Evolutionary conservation across 1,140 invertebrate species (phyloP).

Genomic region (Panagrolaimus sp.): DNA sequence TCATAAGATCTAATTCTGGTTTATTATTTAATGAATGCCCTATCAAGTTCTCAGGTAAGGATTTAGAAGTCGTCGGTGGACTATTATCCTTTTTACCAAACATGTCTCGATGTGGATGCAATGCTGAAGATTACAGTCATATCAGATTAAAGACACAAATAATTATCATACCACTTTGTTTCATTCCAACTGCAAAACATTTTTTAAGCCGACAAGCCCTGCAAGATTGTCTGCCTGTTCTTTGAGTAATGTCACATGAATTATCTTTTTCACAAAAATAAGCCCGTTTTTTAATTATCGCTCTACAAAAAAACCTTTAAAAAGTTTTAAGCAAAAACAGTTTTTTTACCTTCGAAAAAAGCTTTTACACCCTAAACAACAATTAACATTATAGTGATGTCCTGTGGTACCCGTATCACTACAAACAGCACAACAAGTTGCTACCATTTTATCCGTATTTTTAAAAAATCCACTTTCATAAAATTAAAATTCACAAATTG

Average conservation of each 20-base stretch:
- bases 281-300: slow-evolving; percentile 20
- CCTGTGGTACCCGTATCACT: background rate
- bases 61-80: background rate
- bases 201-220: slow-evolving; percentile 64
- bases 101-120: slow-evolving; percentile 65
- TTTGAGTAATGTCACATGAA: slow-evolving; percentile 83
- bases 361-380: slow-evolving; percentile 1
- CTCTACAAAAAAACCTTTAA: slow-evolving; percentile 65
- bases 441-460: background rate
- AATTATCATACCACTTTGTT: slow-evolving; percentile 70
- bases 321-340: slow-evolving; percentile 4
- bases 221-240: slow-evolving; percentile 69
- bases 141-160: slow-evolving; percentile 72
- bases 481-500: too few relatives aligned
- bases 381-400: background rate
- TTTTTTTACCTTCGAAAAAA: slow-evolving; percentile 29
- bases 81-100: slow-evolving; percentile 7
- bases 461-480: too few relatives aligned
- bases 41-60: too few relatives aligned
- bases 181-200: slow-evolving; percentile 65
- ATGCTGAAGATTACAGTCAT: slow-evolving; percentile 67
- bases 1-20: background rate
- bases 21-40: background rate
- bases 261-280: slow-evolving; percentile 57
- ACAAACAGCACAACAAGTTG: background rate